Percentiles rank a stretch among this genome's conserved stretches.
phyloP scores from a whole-genome alignment of 2,113 vertebrate genomes.

The Alaudala cheleensis region DNA sequence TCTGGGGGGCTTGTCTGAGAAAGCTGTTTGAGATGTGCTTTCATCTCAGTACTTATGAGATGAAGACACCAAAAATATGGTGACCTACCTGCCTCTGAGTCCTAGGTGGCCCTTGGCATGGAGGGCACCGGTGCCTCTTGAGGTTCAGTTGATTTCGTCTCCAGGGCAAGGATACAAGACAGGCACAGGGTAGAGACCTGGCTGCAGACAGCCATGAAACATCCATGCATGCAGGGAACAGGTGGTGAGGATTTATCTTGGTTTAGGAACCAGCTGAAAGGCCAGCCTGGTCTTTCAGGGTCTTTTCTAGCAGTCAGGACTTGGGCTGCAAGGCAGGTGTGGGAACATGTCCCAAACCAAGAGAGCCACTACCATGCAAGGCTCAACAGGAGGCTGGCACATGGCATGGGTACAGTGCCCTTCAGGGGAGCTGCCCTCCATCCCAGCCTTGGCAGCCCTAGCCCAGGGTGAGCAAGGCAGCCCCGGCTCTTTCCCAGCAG shows the following conservation, averaged over 20 bases:
- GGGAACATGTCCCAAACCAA: background rate
- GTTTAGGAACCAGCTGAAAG: background rate
- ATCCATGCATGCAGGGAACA: background rate
- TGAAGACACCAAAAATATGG: background rate
- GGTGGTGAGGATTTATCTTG: background rate
- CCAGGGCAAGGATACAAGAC: background rate
- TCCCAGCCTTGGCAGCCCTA: background rate
- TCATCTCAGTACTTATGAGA: background rate
- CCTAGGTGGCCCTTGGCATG: background rate
- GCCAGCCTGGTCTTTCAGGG: background rate
- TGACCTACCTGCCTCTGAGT: background rate
- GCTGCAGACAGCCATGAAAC: accelerated
- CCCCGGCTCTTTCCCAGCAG: background rate
- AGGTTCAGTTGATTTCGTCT: background rate
- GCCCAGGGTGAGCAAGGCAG: background rate
- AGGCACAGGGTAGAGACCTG: background rate
- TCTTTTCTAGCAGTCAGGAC: background rate
- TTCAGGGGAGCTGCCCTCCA: background rate
- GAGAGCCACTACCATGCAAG: accelerated
- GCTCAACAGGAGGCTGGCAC: accelerated
- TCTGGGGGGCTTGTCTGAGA: background rate
- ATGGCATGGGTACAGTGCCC: too few relatives aligned
- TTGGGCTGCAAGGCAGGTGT: background rate
- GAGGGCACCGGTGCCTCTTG: background rate
- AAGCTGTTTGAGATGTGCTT: background rate